Evolutionary conservation across 2,888 invertebrate species (phyloP).

Genomic region (Stenolophus ochropezus): DNA sequence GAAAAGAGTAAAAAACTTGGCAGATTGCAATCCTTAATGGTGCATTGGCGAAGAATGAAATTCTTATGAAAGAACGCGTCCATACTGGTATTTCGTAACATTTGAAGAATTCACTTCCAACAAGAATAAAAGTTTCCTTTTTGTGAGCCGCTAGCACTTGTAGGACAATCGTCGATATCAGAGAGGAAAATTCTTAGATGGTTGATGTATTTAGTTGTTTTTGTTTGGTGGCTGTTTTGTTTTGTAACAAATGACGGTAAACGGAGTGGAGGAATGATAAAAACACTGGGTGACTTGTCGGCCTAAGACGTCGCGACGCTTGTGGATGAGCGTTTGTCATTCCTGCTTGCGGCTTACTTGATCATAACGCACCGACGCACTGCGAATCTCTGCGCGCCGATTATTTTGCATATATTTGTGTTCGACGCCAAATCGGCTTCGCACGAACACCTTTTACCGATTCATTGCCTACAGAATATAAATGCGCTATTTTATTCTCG

Average conservation of each 20-base stretch:
- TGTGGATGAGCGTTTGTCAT: conserved; percentile 44
- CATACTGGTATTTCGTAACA: conserved; percentile 2
- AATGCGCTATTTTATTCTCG: not conserved
- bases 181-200: conserved; percentile 21
- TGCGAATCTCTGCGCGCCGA: not conserved
- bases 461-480: conserved; percentile 28
- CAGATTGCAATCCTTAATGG: conserved; percentile 30
- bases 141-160: not conserved
- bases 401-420: conserved; percentile 40
- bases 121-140: conserved; percentile 14
- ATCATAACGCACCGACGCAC: conserved; percentile 46
- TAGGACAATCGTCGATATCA: conserved; percentile 39
- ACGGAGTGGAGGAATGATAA: conserved; percentile 34
- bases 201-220: conserved; percentile 47
- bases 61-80: not conserved
- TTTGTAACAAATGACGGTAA: conserved; percentile 46
- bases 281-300: conserved; percentile 28
- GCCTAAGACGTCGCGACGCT: conserved; percentile 31
- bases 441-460: conserved; percentile 7
- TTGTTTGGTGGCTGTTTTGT: conserved; percentile 23
- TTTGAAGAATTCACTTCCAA: conserved; percentile 27
- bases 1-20: conserved; percentile 22
- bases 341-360: conserved; percentile 17
- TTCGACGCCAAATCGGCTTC: conserved; percentile 8
- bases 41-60: not conserved